Base-by-base conservation (phyloP, 2,888 invertebrate species). In the Stenotaenia linearis region DNA sequence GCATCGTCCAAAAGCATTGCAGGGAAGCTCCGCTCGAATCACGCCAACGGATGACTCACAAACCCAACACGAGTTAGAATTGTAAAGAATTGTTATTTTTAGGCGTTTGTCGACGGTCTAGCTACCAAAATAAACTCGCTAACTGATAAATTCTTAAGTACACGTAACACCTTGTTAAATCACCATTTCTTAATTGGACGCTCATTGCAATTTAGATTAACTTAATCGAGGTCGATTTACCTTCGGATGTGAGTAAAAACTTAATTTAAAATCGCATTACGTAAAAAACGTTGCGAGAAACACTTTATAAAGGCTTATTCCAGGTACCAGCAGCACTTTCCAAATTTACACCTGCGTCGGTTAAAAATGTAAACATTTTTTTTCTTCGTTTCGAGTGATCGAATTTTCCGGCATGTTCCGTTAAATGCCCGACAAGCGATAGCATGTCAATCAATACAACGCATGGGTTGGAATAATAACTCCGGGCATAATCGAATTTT, bases 121-220 rank as follows among this genome's bases (percentile, higher is more conserved):
- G 15, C 5, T 23, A n/a, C n/a, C 23, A 28, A 69, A 69, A 69
- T 69, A 69, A n/a, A 23, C n/a, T n/a, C 15, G 28, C 25, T 69
- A 69, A 69, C 25, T 69, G 69, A 69, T 28, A 69, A 69, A 69
- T 69, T 69, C 10, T 69, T 69, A 69, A 69, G 28, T 69, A 28
- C 25, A 69, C 69, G 69, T 69, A 69, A 69, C 69, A 69, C 69
- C 25, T 69, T 69, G 69, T 69, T 28, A 69, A 69, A 28, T 69
- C 69, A 69, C 12, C 45, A 5, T 45, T 45, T 45, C 18, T 45
- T 45, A 45, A 45, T 45, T 45, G 6, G 28, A n/a, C 18, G 3
- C n/a, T 50, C 18, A 50, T 50, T 50, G 3, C 18, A 18, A 50
- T 18, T 18, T 50, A 21, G 6, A 1, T 50, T 18, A 18, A 6